phyloP scores from a whole-genome alignment of 2,797 vertebrate species.

The Cuniculus paca region DNA sequence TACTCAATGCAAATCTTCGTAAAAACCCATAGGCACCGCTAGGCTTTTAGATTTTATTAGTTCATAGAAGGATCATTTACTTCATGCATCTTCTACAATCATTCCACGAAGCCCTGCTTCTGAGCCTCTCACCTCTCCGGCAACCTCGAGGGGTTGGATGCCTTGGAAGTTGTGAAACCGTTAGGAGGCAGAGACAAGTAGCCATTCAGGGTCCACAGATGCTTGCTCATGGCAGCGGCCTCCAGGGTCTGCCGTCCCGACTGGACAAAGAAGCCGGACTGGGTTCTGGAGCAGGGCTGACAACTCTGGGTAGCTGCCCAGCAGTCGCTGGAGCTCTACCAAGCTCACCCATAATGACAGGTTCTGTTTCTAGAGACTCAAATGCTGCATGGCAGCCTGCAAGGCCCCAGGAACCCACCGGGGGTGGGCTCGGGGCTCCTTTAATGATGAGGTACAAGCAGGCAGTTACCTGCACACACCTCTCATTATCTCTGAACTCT shows the following conservation, averaged over 20 bases:
- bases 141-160: neutral
- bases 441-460: slow-evolving; percentile 49
- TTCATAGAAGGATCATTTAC: neutral
- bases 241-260: neutral
- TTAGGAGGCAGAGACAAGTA: neutral
- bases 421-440: neutral
- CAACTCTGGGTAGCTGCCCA: neutral
- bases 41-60: neutral
- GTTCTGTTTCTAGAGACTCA: slow-evolving; percentile 45
- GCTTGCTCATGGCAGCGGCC: neutral
- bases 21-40: neutral
- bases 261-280: neutral
- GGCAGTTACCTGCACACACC: neutral
- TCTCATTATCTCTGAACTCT: slow-evolving; percentile 59
- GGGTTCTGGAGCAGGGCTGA: neutral
- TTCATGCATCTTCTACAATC: slow-evolving; percentile 22
- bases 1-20: neutral
- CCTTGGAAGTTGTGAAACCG: neutral
- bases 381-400: slow-evolving; percentile 23
- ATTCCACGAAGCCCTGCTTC: slow-evolving; percentile 8
- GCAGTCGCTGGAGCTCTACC: neutral
- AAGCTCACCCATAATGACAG: slow-evolving; percentile 30
- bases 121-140: neutral
- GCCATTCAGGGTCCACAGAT: neutral
- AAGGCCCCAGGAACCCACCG: slow-evolving; percentile 19